Evolutionary conservation across 1,140 invertebrate genomes (phyloP).

Genomic region (Eriocheir sinensis): DNA sequence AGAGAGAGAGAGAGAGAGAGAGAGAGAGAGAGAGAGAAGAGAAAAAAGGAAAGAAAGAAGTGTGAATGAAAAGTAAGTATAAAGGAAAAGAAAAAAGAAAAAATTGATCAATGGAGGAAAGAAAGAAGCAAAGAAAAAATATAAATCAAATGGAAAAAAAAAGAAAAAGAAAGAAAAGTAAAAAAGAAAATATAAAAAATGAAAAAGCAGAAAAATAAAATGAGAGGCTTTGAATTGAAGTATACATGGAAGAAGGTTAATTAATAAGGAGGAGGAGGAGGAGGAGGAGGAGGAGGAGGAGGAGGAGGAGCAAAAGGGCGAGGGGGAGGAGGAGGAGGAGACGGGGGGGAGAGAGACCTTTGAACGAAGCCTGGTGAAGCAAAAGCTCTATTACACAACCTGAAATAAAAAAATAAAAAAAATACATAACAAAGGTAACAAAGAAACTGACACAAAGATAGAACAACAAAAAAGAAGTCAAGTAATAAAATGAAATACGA

Average conservation of each 20-base stretch:
- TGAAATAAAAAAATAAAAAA: neutral
- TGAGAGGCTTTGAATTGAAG: neutral
- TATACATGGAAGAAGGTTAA: neutral
- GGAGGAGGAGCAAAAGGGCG: too few relatives aligned
- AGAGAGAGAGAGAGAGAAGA: neutral
- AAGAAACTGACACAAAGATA: neutral
- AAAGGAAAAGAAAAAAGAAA: neutral
- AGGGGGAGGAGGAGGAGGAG: too few relatives aligned
- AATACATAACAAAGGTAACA: neutral
- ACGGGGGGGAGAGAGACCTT: too few relatives aligned
- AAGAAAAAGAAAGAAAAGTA: neutral
- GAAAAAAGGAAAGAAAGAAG: neutral
- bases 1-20: constrained; percentile 49
- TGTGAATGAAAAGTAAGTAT: neutral
- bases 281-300: too few relatives aligned
- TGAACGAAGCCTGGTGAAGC: too few relatives aligned
- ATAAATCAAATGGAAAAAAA: neutral
- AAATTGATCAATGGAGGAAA: neutral
- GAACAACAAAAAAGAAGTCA: neutral
- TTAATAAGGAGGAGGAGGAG: neutral
- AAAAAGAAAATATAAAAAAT: neutral
- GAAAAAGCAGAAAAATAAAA: neutral
- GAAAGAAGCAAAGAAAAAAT: too few relatives aligned
- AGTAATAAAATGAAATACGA: too few relatives aligned
- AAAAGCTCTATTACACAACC: too few relatives aligned